Conservation (phyloP, 2,797 vertebrate species). For the Avahi laniger region DNA sequence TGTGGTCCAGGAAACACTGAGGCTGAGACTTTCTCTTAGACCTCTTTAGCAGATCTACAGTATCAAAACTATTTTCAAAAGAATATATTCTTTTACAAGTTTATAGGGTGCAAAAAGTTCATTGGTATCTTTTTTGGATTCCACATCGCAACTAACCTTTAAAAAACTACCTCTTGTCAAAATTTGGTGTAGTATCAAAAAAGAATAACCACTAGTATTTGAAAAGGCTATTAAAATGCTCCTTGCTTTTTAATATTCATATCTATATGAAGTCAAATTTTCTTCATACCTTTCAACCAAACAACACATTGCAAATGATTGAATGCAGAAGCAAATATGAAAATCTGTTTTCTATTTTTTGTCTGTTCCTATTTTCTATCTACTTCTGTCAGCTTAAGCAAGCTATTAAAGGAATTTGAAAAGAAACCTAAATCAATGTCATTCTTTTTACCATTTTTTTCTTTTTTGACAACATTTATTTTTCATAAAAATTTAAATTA, state of each 20-base stretch:
- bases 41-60: background rate
- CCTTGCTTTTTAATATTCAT: background rate
- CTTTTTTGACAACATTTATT: background rate
- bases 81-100: background rate
- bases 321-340: background rate
- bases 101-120: background rate
- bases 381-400: background rate
- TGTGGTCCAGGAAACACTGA: background rate
- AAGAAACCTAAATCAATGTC: background rate
- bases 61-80: background rate
- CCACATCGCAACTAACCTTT: background rate
- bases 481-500: background rate
- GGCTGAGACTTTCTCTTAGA: background rate
- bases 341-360: background rate
- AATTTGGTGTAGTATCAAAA: conserved; percentile 30
- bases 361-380: background rate
- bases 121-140: background rate
- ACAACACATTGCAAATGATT: background rate
- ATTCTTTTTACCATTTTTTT: conserved; percentile 23
- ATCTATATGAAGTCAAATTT: background rate
- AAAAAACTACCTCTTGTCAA: background rate
- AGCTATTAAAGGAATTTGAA: conserved; percentile 15
- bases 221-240: background rate
- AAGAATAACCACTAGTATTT: background rate
- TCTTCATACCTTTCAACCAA: background rate